A percentile compares a stretch with the other conserved stretches of the same genome.
These are phyloP conservation scores for Lampris incognitus DNA, from an alignment of 2,113 vertebrate species.

Conservation along the genomic window DNA sequence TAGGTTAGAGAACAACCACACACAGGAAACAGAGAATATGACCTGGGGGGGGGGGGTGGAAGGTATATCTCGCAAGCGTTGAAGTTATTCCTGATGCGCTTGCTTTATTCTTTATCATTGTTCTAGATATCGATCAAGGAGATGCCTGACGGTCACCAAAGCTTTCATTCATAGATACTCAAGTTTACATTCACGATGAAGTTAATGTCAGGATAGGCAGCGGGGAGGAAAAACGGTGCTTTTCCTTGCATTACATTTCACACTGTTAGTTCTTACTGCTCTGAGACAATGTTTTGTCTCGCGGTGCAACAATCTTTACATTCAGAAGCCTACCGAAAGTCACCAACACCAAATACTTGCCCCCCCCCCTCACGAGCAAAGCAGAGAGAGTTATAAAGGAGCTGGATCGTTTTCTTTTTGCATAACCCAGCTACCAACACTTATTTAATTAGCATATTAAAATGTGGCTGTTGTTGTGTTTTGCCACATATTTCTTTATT, in stretches of 20 bases:
- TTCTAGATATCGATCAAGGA: conserved; percentile 26
- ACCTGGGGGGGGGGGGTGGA: conserved; percentile 1
- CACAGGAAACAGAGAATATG: conserved; percentile 54
- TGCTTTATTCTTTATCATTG: not conserved
- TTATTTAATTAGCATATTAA: conserved; percentile 14
- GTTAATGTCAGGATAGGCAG: no score
- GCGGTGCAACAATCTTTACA: not conserved
- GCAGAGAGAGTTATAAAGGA: not conserved
- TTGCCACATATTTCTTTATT: conserved; percentile 40
- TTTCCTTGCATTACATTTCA: not conserved
- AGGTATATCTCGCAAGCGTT: conserved; percentile 3
- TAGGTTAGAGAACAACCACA: not conserved
- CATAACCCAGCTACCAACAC: not conserved
- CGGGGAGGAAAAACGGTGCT: not conserved
- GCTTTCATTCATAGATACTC: not conserved
- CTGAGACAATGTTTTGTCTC: no score
- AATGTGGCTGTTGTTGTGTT: conserved; percentile 4
- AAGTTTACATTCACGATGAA: conserved; percentile 11
- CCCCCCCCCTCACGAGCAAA: not conserved
- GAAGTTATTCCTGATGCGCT: conserved; percentile 26
- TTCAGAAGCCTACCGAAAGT: conserved; percentile 30
- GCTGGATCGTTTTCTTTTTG: conserved; percentile 2
- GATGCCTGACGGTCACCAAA: conserved; percentile 2
- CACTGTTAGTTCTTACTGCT: conserved; percentile 2
- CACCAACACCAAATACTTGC: conserved; percentile 22